Evolutionary conservation across 2,888 invertebrate species (phyloP).

Genomic region (Unio delphinus): DNA sequence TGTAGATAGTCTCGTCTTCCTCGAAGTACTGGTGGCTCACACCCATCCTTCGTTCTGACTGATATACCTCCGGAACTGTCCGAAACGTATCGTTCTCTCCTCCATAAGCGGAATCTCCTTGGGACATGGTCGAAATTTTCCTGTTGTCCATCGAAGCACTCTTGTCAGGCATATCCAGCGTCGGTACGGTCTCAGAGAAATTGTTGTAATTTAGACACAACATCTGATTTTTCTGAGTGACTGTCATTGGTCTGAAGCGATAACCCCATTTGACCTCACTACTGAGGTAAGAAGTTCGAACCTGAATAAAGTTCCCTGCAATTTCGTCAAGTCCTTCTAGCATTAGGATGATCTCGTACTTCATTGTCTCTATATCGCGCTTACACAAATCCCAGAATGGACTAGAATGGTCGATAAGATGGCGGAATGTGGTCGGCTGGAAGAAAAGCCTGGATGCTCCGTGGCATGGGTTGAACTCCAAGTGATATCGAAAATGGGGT

Average conservation of each 20-base stretch:
- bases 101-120: background rate
- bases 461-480: constrained; percentile 91
- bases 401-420: constrained; percentile 89
- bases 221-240: constrained; percentile 14
- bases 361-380: constrained; percentile 88
- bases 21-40: no score
- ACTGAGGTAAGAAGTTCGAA: constrained; percentile 70
- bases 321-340: constrained; percentile 92
- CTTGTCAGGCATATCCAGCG: constrained; percentile 19
- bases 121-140: constrained; percentile 12
- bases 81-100: no score
- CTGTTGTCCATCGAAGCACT: constrained; percentile 24
- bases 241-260: constrained; percentile 50
- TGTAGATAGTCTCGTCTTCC: no score
- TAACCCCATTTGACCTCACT: constrained; percentile 61
- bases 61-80: no score
- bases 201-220: constrained; percentile 31
- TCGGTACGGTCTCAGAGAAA: constrained; percentile 21
- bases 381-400: constrained; percentile 91
- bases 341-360: constrained; percentile 95
- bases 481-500: constrained; percentile 93
- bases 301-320: constrained; percentile 75
- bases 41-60: no score
- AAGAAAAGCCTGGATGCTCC: constrained; percentile 94
- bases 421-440: constrained; percentile 94